Base-by-base conservation (phyloP, 1,140 invertebrate genomes). In the Chelonus insularis region DNA sequence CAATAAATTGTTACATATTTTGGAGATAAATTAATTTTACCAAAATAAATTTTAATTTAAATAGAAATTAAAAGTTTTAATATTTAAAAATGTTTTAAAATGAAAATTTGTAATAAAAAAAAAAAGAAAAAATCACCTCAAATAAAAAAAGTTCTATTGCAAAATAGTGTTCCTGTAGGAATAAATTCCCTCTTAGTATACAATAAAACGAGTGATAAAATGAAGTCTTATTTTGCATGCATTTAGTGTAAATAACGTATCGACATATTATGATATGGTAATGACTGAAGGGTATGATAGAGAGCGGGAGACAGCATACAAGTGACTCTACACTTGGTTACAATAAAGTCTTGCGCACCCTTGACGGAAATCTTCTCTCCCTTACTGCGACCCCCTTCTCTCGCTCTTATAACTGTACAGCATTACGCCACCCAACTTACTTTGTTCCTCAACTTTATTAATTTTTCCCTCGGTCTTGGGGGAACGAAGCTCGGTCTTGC, bases 391-490 rank as follows among this genome's bases (percentile, higher is more conserved):
- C 45, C 34, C 23, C 34, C 20, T 51, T 45, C 48, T 62, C 25
- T 14, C 45, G 50, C 29, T 57, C 23, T 57, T 48, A 29, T 47
- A 23, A 20, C 41, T 63, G 65, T 52, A 59, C 62, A 74, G 76
- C 76, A 79, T 81, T 81, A 80, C 76, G 61, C 43, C 70, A 43
- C 73, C 72, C 78, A 79, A 81, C 75, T 81, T 81, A 81, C 79
- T 81, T 81, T 81, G 79, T 81, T 81, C 78, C 77, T 79, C 73
- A 80, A 80, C 78, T 80, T 81, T 81, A 81, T 81, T 81, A 81
- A 81, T 81, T 81, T 81, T 81, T 81, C 63, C 57, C 60, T 64
- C 41, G 52, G 34, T 60, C 56, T 56, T 56, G 59, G 37, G 54
- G 52, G 56, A 60, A 41, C 16, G 60, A 21, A 57, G 56, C 29